A percentile compares a stretch with the other conserved stretches of the same genome.
Evolutionary conservation across 2,888 invertebrate species (phyloP).

Genomic region (Chirona hameri): DNA sequence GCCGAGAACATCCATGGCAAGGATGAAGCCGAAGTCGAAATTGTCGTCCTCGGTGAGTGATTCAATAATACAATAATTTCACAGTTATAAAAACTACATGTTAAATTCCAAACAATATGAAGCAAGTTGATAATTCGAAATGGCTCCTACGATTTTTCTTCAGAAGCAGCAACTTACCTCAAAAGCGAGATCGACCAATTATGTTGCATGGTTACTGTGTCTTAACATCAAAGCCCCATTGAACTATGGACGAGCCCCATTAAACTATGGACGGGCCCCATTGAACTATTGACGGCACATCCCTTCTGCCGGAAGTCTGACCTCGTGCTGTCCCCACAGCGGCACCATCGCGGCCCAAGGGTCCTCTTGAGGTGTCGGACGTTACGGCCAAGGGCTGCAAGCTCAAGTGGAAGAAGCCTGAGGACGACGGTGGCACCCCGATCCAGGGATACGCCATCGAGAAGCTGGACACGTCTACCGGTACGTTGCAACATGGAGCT

Average conservation of each 20-base stretch:
- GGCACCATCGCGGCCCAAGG: constrained; percentile 79
- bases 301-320: neutral
- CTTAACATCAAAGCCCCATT: no score
- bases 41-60: constrained; percentile 71
- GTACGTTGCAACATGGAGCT: constrained; percentile 32
- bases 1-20: constrained; percentile 88
- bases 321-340: constrained; percentile 48
- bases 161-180: no score
- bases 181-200: no score
- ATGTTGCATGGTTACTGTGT: no score
- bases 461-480: constrained; percentile 66
- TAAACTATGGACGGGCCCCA: no score
- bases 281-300: no score
- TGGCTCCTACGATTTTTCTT: no score
- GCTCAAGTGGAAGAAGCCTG: constrained; percentile 89
- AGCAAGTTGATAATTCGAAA: no score
- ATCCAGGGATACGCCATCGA: constrained; percentile 92
- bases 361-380: constrained; percentile 81
- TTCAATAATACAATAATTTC: constrained; percentile 8
- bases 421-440: constrained; percentile 90
- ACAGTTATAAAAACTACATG: neutral
- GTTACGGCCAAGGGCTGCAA: constrained; percentile 80
- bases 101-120: no score
- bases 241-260: no score
- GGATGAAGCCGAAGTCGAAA: constrained; percentile 90